Evolutionary conservation across 2,113 vertebrate species (phyloP), one percentile per base, ranked within the genome.

Genomic region (Vulpes ferrilata): DNA sequence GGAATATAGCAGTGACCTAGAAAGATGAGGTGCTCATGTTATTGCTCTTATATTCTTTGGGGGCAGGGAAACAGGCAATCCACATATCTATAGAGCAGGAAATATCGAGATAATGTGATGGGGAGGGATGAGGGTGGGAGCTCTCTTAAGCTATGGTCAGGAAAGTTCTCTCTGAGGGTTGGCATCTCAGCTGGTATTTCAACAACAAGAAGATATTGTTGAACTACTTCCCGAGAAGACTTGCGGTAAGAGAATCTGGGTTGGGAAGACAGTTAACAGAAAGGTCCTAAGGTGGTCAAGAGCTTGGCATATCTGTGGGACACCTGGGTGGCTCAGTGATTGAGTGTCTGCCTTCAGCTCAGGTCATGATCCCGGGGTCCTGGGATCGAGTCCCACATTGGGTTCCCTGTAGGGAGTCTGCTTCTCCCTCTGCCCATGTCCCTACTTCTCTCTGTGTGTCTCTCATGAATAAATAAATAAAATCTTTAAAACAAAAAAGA

Each of bases 191-290:
- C 38, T 94, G 62, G 16, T 62, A 74, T 64, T 89, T 89, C 5
- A 93, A 43, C 64, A 81, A 80, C 3, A 79, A 90, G 57, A 93
- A 96, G 22, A 85, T 32, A 78, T 65, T 48, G 60, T 79, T 81
- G 55, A 96, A 53, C 11, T 11, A 74, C 7, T 38, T 64, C 59
- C 79, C 94, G 64, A 93, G 23, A 59, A 94, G 69, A 88, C 92
- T 59, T 60, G n/a, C 25, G 17, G 3, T 84, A 62, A 35, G 38
- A 48, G 55, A 73, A 88, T 92, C 32, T 13, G 64, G 62, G 32
- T 13, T 88, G 48, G 55, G 76, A 95, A 20, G 67, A 84, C 10
- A 94, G 86, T 15, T 76, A 43, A 64, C 15, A 84, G 67, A 76
- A 92, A 78, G 19, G n/a, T 48, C 69, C 17, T 80, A 71, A 59